phyloP scores from a whole-genome alignment of 2,797 vertebrate genomes.

The Gephyroberyx darwinii region DNA sequence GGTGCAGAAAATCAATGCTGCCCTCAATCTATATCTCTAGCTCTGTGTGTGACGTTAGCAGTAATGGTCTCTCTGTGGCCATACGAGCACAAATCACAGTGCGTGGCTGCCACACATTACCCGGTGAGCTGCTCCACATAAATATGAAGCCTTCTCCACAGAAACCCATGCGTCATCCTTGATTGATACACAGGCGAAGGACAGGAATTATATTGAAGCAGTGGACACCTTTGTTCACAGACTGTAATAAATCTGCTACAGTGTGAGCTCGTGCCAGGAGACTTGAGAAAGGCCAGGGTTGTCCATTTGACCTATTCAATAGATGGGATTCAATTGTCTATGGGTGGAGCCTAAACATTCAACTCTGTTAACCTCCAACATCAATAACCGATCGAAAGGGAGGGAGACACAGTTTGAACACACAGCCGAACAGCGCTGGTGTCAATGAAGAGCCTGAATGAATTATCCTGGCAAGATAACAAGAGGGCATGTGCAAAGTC shows the following conservation, averaged over 20 bases:
- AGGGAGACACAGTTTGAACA: conserved; percentile 39
- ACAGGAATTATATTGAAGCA: conserved; percentile 7
- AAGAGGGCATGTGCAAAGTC: conserved; percentile 7
- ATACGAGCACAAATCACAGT: conserved; percentile 5
- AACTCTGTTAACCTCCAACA: conserved; percentile 23
- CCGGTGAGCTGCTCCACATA: conserved; percentile 14
- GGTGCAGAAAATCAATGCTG: conserved; percentile 32
- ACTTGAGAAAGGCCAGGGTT: conserved; percentile 4
- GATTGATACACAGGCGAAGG: conserved; percentile 14
- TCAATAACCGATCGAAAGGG: conserved; percentile 31
- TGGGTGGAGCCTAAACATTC: conserved; percentile 17
- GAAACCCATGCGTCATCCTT: background rate
- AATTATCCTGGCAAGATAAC: conserved; percentile 38
- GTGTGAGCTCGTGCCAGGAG: conserved; percentile 1
- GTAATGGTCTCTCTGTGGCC: conserved; percentile 34
- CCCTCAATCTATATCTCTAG: conserved; percentile 34
- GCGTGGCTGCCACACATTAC: conserved; percentile 3
- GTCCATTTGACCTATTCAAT: conserved; percentile 10
- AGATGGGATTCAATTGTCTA: conserved; percentile 36
- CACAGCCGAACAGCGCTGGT: conserved; percentile 25
- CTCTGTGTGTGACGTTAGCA: conserved; percentile 22
- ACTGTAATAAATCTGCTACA: conserved; percentile 6
- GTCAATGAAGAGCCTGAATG: conserved; percentile 32
- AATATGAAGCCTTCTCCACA: background rate
- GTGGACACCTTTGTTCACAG: background rate